Conservation (phyloP, 1,140 invertebrate genomes). For the Orchesella cincta region DNA sequence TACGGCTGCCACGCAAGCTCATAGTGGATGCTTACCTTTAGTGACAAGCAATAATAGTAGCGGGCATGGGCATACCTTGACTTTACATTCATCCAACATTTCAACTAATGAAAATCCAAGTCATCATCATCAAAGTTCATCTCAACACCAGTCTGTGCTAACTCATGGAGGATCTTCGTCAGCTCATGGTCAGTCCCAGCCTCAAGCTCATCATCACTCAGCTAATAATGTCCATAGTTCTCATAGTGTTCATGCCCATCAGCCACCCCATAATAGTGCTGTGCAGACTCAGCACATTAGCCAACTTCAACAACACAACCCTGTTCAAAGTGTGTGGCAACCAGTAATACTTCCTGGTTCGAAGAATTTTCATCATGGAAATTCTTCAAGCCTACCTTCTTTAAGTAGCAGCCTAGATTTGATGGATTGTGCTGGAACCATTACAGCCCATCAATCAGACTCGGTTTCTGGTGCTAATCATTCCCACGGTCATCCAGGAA, state of each 20-base stretch:
- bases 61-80: background rate
- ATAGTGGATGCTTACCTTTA: background rate
- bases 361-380: background rate
- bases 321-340: constrained; percentile 2
- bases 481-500: background rate
- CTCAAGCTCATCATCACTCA: background rate
- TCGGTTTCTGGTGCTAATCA: background rate
- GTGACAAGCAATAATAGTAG: background rate
- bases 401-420: constrained; percentile 33
- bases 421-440: constrained; percentile 41
- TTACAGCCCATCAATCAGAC: background rate
- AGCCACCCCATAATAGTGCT: background rate
- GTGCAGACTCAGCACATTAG: background rate
- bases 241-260: too few relatives aligned
- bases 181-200: background rate
- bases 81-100: background rate
- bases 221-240: background rate
- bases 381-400: background rate
- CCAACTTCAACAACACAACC: background rate
- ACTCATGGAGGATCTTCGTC: background rate
- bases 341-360: background rate
- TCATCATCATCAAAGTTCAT: background rate
- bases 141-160: background rate
- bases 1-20: background rate
- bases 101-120: background rate